A percentile compares a stretch with the other conserved stretches of the same genome.
These are phyloP conservation scores for Drosophila gaucha DNA, from an alignment of 2,888 invertebrate species.

Conservation along the genomic window DNA sequence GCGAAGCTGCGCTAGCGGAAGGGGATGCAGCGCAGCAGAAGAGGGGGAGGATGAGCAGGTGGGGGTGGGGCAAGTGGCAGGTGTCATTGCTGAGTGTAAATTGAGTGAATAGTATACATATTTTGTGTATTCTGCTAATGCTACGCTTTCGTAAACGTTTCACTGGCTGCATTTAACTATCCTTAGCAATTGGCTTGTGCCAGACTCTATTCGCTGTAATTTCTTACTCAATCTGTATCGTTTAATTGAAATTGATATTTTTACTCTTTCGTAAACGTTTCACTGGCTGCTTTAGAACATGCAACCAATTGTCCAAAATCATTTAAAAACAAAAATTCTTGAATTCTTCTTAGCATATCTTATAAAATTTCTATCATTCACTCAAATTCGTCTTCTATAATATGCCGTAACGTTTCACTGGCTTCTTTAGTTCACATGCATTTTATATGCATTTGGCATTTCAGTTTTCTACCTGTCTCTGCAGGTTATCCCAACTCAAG, in stretches of 20 bases:
- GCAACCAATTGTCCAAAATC: neutral
- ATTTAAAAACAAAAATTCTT: neutral
- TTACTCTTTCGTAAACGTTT: neutral
- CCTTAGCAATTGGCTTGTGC: too few relatives aligned
- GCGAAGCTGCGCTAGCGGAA: constrained; percentile 4
- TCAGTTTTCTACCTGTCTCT: too few relatives aligned
- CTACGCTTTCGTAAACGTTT: neutral
- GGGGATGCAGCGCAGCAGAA: constrained; percentile 1
- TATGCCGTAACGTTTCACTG: neutral
- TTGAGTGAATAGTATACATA: too few relatives aligned
- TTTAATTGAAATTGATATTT: neutral
- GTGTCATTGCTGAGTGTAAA: too few relatives aligned
- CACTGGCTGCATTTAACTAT: neutral
- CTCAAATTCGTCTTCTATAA: neutral
- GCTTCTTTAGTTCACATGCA: too few relatives aligned
- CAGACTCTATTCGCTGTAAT: too few relatives aligned
- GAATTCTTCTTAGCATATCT: too few relatives aligned
- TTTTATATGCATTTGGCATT: too few relatives aligned
- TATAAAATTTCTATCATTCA: neutral
- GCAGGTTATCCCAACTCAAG: too few relatives aligned
- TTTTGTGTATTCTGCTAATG: too few relatives aligned
- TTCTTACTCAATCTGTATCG: too few relatives aligned
- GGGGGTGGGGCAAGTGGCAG: neutral
- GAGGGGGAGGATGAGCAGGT: too few relatives aligned
- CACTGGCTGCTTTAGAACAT: neutral